Percentiles rank a stretch among this genome's conserved stretches.
phyloP scores from a whole-genome alignment of 2,888 invertebrate species.

The Heliconius hortense region DNA sequence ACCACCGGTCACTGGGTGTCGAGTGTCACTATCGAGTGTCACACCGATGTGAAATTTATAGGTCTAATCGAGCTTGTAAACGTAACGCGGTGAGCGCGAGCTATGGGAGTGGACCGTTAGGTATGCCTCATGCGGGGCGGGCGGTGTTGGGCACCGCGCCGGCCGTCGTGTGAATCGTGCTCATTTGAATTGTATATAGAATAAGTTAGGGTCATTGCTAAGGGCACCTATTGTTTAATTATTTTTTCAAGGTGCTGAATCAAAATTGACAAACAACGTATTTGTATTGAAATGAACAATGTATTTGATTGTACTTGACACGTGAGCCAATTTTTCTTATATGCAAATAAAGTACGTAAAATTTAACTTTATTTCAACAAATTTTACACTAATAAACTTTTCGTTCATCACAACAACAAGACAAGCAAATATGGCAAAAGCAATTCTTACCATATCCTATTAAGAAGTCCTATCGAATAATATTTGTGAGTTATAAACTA shows the following conservation, averaged over 20 bases:
- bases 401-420: not conserved
- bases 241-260: slow-evolving; percentile 30
- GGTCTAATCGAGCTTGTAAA: slow-evolving; percentile 56
- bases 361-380: not conserved
- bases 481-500: slow-evolving; percentile 35
- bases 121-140: slow-evolving; percentile 37
- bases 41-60: slow-evolving; percentile 70
- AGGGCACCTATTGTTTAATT: slow-evolving; percentile 53
- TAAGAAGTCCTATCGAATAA: slow-evolving; percentile 14
- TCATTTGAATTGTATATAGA: slow-evolving; percentile 73
- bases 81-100: slow-evolving; percentile 61
- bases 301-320: not conserved
- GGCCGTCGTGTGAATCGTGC: slow-evolving; percentile 69
- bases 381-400: not conserved
- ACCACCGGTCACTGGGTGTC: slow-evolving; percentile 74
- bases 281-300: slow-evolving; percentile 10
- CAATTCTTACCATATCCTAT: slow-evolving; percentile 6
- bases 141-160: slow-evolving; percentile 50
- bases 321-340: not conserved
- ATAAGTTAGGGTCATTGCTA: slow-evolving; percentile 61
- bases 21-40: slow-evolving; percentile 56
- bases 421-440: not conserved
- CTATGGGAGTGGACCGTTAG: slow-evolving; percentile 54
- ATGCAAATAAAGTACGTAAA: not conserved
- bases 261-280: slow-evolving; percentile 20